Percentiles rank a stretch among this genome's conserved stretches.
Conservation (phyloP, 2,113 vertebrate species). For the Stegostoma tigrinum region DNA sequence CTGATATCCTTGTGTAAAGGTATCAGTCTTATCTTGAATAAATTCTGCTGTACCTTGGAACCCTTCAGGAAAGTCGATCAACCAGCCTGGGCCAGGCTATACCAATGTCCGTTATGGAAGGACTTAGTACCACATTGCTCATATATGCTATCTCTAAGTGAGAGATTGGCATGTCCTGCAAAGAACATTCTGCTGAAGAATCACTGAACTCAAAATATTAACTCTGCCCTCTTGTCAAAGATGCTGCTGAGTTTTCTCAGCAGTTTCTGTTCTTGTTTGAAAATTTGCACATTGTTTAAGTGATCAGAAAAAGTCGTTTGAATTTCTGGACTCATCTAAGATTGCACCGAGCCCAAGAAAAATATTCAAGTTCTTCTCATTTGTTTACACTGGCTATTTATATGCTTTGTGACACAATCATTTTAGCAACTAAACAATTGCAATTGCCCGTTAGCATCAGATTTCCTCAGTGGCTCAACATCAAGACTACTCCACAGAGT, state of each 20-base stretch:
- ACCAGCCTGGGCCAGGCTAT: too few species aligned
- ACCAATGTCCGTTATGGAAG: neutral
- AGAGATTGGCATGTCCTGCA: neutral
- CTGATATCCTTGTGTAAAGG: too few species aligned
- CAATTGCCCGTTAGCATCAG: neutral
- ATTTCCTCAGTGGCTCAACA: neutral
- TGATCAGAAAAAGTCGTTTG: neutral
- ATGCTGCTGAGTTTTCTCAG: too few species aligned
- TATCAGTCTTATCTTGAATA: too few species aligned
- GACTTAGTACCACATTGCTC: neutral
- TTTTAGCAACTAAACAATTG: neutral
- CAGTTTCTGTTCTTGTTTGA: too few species aligned
- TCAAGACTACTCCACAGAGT: neutral
- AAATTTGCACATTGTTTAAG: neutral
- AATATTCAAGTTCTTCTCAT: neutral
- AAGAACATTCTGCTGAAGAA: neutral
- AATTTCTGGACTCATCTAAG: neutral
- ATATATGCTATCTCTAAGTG: neutral
- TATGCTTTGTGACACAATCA: neutral
- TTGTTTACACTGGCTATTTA: neutral
- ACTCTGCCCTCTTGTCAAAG: too few species aligned
- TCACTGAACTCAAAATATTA: too few species aligned
- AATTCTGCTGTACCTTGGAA: too few species aligned
- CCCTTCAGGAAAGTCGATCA: too few species aligned
- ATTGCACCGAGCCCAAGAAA: neutral